Conservation (phyloP, 2,113 vertebrate species). For the Archocentrus centrarchus region DNA sequence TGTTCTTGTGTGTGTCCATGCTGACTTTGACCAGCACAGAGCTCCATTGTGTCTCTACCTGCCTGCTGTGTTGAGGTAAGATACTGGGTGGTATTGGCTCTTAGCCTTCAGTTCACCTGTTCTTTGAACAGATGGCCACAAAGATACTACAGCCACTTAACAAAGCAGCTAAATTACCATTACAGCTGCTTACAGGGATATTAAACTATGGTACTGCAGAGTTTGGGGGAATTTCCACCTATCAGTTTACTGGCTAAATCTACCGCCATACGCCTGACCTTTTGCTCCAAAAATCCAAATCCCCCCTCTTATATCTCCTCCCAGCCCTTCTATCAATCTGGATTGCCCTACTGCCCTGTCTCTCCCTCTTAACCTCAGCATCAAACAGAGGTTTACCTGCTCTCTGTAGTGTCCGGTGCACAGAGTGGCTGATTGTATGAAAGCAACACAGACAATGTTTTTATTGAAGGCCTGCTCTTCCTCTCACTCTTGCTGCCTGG, state of each 20-base stretch:
- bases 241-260: background rate
- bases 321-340: constrained; percentile 38
- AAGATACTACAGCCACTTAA: constrained; percentile 50
- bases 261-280: background rate
- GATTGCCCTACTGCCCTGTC: constrained; percentile 59
- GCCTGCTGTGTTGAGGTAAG: constrained; percentile 37
- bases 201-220: background rate
- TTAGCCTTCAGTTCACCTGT: constrained; percentile 49
- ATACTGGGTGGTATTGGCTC: constrained; percentile 48
- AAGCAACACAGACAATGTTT: constrained; percentile 84
- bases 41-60: constrained; percentile 72
- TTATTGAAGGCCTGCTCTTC: constrained; percentile 86
- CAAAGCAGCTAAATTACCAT: constrained; percentile 40
- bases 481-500: constrained; percentile 78
- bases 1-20: constrained; percentile 43
- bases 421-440: constrained; percentile 79
- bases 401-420: constrained; percentile 54
- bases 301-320: constrained; percentile 5
- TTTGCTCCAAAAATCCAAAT: constrained; percentile 21
- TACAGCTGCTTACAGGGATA: constrained; percentile 41
- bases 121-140: constrained; percentile 56
- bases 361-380: constrained; percentile 49
- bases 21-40: constrained; percentile 74
- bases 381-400: constrained; percentile 58
- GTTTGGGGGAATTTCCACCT: constrained; percentile 1